Base-by-base conservation (phyloP, 2,888 invertebrate species). In the Chalcis sispes region DNA sequence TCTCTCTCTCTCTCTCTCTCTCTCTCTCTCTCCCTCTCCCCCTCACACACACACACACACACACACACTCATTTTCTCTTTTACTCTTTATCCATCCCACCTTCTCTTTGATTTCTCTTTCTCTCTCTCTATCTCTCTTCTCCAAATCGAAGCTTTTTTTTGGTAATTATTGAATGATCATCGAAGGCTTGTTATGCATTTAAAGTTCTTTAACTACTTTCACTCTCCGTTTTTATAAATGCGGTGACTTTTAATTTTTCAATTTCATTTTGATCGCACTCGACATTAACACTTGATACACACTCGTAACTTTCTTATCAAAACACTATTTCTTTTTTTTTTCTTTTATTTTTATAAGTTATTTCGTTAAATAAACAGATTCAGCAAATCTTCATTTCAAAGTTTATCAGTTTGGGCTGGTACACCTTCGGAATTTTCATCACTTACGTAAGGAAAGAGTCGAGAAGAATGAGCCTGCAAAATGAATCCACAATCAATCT, bases 401-500 rank as follows among this genome's bases (percentile, higher is more conserved):
- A n/a, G n/a, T n/a, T n/a, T n/a, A n/a, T n/a, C n/a, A n/a, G n/a
- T n/a, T n/a, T n/a, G n/a, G n/a, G n/a, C n/a, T n/a, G n/a, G n/a
- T n/a, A n/a, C n/a, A n/a, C 62, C 2, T 36, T 62, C 18, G 46
- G 29, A 48, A 8, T 66, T 27, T 7, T 23, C 3, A n/a, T 50
- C 32, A 27, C 71, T 71, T 73, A 73, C 67, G 61, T 73, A 73
- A 67, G 52, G 7, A 15, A 10, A 2, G 29, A 10, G 56, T 15
- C 42, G 13, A 42, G 25, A 23, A 50, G 52, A 61, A 40, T 40
- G 32, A 54, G 56, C 52, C 54, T 42, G 48, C 18, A 56, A 61
- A 58, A 40, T 56, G 72, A 77, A 72, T 77, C 58, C 40, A 36
- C 67, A 42, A 72, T 77, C 72, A 69, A 72, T 77, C 69, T 62